Evolutionary conservation across 2,113 vertebrate genomes (phyloP).

Genomic region (Scalopus aquaticus): DNA sequence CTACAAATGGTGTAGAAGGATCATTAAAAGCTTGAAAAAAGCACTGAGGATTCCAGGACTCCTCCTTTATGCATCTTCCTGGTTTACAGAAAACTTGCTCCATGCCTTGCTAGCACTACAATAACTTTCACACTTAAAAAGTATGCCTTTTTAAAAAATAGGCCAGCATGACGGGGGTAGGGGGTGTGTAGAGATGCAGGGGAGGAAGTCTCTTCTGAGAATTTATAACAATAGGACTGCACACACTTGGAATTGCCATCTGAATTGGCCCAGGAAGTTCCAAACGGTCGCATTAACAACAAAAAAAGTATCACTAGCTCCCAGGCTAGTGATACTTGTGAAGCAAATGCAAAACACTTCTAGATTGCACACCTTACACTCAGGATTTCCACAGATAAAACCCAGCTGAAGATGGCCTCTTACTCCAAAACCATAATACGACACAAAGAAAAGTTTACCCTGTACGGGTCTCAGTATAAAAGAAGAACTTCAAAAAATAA

Average conservation of each 20-base stretch:
- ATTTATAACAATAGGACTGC: neutral
- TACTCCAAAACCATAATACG: slow-evolving; percentile 27
- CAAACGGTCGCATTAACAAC: slow-evolving; percentile 29
- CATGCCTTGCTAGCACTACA: no score
- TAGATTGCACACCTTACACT: neutral
- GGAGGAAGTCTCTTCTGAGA: neutral
- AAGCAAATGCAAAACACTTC: slow-evolving; percentile 45
- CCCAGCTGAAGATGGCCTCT: neutral
- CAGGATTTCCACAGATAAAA: slow-evolving; percentile 3
- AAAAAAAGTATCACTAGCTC: slow-evolving; percentile 33
- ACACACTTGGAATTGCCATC: neutral
- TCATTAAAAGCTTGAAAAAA: no score
- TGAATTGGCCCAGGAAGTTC: neutral
- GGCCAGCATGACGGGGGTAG: neutral
- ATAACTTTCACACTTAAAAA: neutral
- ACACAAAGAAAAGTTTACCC: neutral
- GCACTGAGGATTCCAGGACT: no score
- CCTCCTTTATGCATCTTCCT: no score
- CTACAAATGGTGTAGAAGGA: no score
- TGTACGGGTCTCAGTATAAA: neutral
- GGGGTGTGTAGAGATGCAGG: no score
- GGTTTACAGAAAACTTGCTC: no score
- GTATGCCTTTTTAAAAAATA: neutral
- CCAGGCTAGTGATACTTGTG: neutral
- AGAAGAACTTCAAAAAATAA: slow-evolving; percentile 20